Percentiles rank a stretch among this genome's conserved stretches.
These are phyloP conservation scores for Cryptus armator DNA, from an alignment of 2,888 invertebrate species.

Conservation along the genomic window DNA sequence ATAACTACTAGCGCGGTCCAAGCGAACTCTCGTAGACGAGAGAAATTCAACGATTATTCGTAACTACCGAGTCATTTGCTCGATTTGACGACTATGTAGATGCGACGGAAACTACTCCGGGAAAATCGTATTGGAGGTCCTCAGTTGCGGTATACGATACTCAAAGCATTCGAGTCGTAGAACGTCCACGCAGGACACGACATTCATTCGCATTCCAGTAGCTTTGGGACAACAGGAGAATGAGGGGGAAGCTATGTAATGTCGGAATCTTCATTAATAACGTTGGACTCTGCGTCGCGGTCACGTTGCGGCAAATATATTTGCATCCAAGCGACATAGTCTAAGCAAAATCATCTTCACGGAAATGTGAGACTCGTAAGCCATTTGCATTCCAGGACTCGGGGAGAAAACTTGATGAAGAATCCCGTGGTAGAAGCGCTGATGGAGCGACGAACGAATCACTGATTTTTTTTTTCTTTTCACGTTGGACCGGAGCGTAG, in stretches of 20 bases:
- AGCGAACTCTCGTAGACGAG: neutral
- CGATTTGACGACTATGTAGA: conserved; percentile 48
- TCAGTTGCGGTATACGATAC: conserved; percentile 39
- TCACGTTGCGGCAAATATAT: conserved; percentile 28
- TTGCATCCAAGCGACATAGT: neutral
- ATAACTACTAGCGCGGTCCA: neutral
- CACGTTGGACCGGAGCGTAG: conserved; percentile 20
- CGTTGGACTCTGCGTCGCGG: conserved; percentile 24
- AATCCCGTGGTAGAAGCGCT: neutral
- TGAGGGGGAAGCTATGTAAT: conserved; percentile 9
- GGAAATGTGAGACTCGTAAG: conserved; percentile 24
- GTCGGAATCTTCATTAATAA: conserved; percentile 52
- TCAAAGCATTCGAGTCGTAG: conserved; percentile 7
- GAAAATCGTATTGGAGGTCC: conserved; percentile 25
- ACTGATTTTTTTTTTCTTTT: conserved; percentile 30
- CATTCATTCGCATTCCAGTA: conserved; percentile 78
- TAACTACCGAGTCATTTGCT: conserved; percentile 40
- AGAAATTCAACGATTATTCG: conserved; percentile 17
- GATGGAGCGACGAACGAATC: conserved; percentile 37
- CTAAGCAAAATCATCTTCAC: neutral
- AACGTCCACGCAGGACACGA: conserved; percentile 69
- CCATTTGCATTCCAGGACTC: conserved; percentile 37
- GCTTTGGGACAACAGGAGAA: conserved; percentile 13
- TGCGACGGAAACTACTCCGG: conserved; percentile 9
- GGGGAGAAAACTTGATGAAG: conserved; percentile 29